Percentiles rank a stretch among this genome's conserved stretches.
Evolutionary conservation across 35 echinoderm and acorn worm species (phyloP).

Genomic region (Apostichopus californicus): DNA sequence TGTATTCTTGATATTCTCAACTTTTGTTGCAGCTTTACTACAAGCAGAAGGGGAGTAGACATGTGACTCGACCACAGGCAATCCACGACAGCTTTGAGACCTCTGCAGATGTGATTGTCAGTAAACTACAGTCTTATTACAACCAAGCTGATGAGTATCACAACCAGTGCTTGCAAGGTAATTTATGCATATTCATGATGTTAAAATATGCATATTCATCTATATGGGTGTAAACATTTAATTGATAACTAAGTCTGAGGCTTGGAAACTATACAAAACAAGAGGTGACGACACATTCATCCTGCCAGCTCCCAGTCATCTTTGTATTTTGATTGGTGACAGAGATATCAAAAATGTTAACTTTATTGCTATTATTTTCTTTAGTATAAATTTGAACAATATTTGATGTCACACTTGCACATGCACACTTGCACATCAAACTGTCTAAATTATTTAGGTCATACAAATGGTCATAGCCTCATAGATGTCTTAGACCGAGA

Average conservation of each 20-base stretch:
- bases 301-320: neutral
- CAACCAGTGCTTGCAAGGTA: constrained; percentile 99
- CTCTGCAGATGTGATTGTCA: constrained; percentile 89
- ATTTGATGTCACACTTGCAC: too few species aligned
- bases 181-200: constrained; percentile 69
- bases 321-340: neutral
- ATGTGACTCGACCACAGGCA: constrained; percentile 75
- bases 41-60: constrained; percentile 80
- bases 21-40: constrained; percentile 82
- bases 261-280: constrained; percentile 84
- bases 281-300: neutral
- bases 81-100: constrained; percentile 93
- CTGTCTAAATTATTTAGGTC: too few species aligned
- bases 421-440: too few species aligned
- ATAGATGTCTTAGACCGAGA: too few species aligned
- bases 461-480: too few species aligned
- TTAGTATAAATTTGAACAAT: too few species aligned
- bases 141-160: constrained; percentile 90
- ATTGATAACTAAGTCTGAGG: constrained; percentile 89
- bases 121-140: constrained; percentile 91
- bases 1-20: too few species aligned
- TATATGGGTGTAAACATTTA: constrained; percentile 79
- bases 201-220: constrained; percentile 76
- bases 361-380: too few species aligned
- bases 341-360: too few species aligned